Evolutionary conservation across 2,888 invertebrate genomes (phyloP).

Genomic region (Apodemia duryi): DNA sequence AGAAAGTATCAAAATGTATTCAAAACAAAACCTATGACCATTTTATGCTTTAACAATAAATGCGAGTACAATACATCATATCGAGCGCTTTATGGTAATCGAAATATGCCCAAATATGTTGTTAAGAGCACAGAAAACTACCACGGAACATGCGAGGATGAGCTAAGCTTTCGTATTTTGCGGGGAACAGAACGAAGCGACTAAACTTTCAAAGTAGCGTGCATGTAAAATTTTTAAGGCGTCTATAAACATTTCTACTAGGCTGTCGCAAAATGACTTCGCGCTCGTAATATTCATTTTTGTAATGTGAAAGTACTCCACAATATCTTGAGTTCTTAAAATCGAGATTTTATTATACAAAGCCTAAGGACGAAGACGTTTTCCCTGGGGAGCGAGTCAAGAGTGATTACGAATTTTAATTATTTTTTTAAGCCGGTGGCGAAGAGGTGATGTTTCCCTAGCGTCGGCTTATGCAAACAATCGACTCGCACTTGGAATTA

Average conservation of each 20-base stretch:
- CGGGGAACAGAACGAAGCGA: conserved; percentile 61
- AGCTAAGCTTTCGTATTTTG: conserved; percentile 66
- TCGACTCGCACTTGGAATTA: conserved; percentile 79
- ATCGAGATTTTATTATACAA: conserved; percentile 43
- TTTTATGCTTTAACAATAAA: conserved; percentile 53
- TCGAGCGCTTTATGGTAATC: conserved; percentile 78
- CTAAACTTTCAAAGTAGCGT: conserved; percentile 60
- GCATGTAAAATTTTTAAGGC: conserved; percentile 66
- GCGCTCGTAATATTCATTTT: conserved; percentile 58
- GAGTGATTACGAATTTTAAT: conserved; percentile 80
- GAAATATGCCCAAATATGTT: conserved; percentile 79
- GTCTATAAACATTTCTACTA: conserved; percentile 61
- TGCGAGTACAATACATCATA: conserved; percentile 69
- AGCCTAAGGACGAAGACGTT: conserved; percentile 51
- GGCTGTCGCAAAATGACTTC: conserved; percentile 53
- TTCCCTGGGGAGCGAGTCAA: conserved; percentile 69
- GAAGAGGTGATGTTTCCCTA: conserved; percentile 75
- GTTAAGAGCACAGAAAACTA: conserved; percentile 76
- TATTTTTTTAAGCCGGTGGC: conserved; percentile 80
- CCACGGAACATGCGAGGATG: conserved; percentile 75
- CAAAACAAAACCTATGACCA: conserved; percentile 25
- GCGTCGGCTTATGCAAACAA: conserved; percentile 76
- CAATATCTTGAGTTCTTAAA: conserved; percentile 42
- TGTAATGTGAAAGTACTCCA: conserved; percentile 49
- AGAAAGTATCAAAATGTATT: conserved; percentile 17